phyloP scores from a whole-genome alignment of 2,888 invertebrate species.

The Agrilus cyanescens region DNA sequence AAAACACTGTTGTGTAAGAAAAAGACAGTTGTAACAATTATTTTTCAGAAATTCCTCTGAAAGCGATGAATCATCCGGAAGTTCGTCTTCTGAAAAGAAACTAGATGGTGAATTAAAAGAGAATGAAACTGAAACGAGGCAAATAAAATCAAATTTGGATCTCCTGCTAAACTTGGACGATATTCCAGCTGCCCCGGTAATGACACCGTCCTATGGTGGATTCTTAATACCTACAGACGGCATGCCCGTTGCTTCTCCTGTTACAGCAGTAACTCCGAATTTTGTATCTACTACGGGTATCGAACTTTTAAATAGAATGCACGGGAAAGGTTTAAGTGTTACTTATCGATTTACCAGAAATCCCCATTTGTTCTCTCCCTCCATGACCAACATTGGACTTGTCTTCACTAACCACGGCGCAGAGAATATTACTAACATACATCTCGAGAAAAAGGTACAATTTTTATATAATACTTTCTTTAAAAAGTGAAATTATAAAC shows the following conservation, averaged over 20 bases:
- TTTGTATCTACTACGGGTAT: constrained; percentile 46
- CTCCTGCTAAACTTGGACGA: constrained; percentile 69
- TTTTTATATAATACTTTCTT: constrained; percentile 4
- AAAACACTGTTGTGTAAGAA: constrained; percentile 27
- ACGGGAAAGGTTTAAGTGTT: constrained; percentile 54
- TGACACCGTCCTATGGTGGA: constrained; percentile 75
- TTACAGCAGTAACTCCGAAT: constrained; percentile 48
- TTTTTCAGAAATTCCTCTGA: too few relatives aligned
- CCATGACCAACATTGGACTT: constrained; percentile 74
- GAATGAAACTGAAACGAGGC: constrained; percentile 33
- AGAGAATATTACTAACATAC: constrained; percentile 55
- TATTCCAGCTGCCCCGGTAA: constrained; percentile 55
- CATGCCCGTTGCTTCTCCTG: constrained; percentile 25
- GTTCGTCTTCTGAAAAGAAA: constrained; percentile 6
- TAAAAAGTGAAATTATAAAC: background rate
- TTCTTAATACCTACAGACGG: constrained; percentile 49
- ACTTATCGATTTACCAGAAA: constrained; percentile 61
- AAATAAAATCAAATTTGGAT: constrained; percentile 61
- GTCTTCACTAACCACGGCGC: constrained; percentile 60
- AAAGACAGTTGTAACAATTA: too few relatives aligned
- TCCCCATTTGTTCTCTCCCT: constrained; percentile 69
- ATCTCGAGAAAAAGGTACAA: constrained; percentile 60
- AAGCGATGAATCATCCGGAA: too few relatives aligned
- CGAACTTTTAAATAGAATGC: constrained; percentile 61
- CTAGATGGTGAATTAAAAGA: constrained; percentile 11